Evolutionary conservation across 2,113 vertebrate genomes (phyloP).

Genomic region (Corydoras sp.): DNA sequence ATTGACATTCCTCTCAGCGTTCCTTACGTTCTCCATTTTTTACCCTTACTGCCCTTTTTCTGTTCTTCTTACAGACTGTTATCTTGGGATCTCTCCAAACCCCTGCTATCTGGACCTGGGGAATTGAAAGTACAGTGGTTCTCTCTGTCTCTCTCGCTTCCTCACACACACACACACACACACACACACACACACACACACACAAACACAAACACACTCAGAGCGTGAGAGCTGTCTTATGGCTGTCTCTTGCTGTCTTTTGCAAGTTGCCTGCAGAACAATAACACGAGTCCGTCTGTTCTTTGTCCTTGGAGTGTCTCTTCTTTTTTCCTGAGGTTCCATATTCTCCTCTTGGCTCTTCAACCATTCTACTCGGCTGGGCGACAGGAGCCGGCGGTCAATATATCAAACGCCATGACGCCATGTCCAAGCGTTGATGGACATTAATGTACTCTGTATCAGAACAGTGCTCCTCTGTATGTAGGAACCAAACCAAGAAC

Average conservation of each 20-base stretch:
- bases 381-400: not conserved
- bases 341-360: not conserved
- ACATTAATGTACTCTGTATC: conserved; percentile 21
- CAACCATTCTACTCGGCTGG: not conserved
- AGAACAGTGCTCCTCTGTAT: not conserved
- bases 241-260: conserved; percentile 23
- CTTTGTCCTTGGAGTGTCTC: not conserved
- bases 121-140: conserved; percentile 47
- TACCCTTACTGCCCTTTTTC: no score
- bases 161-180: no score
- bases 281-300: conserved; percentile 5
- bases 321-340: not conserved
- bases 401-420: conserved; percentile 4
- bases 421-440: not conserved
- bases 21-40: no score
- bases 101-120: conserved; percentile 44
- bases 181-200: not conserved
- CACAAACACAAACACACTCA: conserved; percentile 25
- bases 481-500: conserved; percentile 23
- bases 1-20: no score
- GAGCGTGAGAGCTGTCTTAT: conserved; percentile 6
- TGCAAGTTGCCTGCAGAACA: conserved; percentile 15
- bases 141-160: conserved; percentile 4
- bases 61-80: no score
- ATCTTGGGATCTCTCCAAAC: conserved; percentile 25